Evolutionary conservation across 1,140 invertebrate genomes (phyloP), one percentile per base, ranked within the genome.

Genomic region (Coenobita brevimanus): DNA sequence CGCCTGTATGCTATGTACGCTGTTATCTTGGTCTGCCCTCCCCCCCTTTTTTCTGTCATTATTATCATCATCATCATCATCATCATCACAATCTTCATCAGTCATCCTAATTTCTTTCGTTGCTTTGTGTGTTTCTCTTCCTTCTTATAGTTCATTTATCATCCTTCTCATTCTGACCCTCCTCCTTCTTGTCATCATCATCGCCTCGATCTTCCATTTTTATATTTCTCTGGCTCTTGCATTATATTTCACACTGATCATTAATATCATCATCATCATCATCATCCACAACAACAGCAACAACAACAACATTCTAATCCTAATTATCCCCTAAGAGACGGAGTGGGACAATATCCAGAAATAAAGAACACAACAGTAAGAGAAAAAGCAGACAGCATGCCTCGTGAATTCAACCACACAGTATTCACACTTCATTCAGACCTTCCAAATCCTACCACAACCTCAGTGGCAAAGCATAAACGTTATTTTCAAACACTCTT

Each of bases 401-500:
- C n/a, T n/a, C n/a, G n/a, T n/a, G n/a, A n/a, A n/a, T n/a, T n/a
- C n/a, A n/a, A n/a, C n/a, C n/a, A n/a, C n/a, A n/a, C n/a, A n/a
- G n/a, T n/a, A n/a, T n/a, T n/a, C n/a, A n/a, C n/a, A n/a, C n/a
- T n/a, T n/a, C n/a, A n/a, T n/a, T n/a, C n/a, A n/a, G n/a, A n/a
- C n/a, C n/a, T n/a, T n/a, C n/a, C n/a, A n/a, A n/a, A n/a, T n/a
- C n/a, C n/a, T n/a, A n/a, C n/a, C n/a, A n/a, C n/a, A n/a, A n/a
- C n/a, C n/a, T n/a, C 57, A 21, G 57, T 13, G 62, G 50, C 69
- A 83, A 69, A 83, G 30, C 71, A 83, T 27, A 83, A 69, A 75
- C 69, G 50, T 30, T 69, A 67, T 60, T 67, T 67, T 83, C 38
- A 83, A 69, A 57, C 36, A 3, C 43, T 50, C 15, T 1, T n/a